These are phyloP conservation scores for Aphaenogaster rudis DNA, from an alignment of 1,140 invertebrate species.

Conservation along the genomic window DNA sequence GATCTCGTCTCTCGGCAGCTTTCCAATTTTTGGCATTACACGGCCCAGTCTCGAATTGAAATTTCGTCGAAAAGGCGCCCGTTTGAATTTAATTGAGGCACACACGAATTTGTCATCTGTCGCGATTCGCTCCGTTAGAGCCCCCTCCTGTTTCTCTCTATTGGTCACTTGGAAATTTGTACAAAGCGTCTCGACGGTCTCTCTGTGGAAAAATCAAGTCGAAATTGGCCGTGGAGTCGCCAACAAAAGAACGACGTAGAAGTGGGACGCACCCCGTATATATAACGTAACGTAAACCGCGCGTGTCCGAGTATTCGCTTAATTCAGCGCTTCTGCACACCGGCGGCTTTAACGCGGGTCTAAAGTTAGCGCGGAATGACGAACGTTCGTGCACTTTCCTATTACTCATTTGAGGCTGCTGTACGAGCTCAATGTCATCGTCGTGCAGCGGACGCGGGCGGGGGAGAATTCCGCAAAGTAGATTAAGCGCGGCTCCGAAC, in stretches of 20 bases:
- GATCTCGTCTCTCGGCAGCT: neutral
- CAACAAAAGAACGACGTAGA: neutral
- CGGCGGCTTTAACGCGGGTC: conserved; percentile 60
- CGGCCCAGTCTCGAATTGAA: neutral
- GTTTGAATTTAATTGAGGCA: neutral
- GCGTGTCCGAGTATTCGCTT: conserved; percentile 67
- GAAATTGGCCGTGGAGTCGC: conserved; percentile 4
- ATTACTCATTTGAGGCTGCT: conserved; percentile 68
- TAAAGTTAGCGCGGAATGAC: conserved; percentile 71
- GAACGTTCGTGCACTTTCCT: conserved; percentile 53
- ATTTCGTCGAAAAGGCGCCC: neutral
- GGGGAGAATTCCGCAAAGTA: conserved; percentile 36
- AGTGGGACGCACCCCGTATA: conserved; percentile 9
- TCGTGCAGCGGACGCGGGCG: conserved; percentile 7
- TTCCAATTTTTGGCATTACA: neutral
- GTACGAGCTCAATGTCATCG: conserved; percentile 47
- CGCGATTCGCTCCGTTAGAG: neutral
- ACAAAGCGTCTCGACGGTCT: too few species aligned
- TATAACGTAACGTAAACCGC: conserved; percentile 40
- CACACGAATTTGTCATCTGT: neutral
- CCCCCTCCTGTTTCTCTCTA: neutral
- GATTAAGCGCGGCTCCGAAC: conserved; percentile 36
- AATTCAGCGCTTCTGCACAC: conserved; percentile 69
- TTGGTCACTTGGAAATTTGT: neutral
- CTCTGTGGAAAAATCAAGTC: neutral